Evolutionary conservation across 2,888 invertebrate genomes (phyloP).

Genomic region (Syrphus vitripennis): DNA sequence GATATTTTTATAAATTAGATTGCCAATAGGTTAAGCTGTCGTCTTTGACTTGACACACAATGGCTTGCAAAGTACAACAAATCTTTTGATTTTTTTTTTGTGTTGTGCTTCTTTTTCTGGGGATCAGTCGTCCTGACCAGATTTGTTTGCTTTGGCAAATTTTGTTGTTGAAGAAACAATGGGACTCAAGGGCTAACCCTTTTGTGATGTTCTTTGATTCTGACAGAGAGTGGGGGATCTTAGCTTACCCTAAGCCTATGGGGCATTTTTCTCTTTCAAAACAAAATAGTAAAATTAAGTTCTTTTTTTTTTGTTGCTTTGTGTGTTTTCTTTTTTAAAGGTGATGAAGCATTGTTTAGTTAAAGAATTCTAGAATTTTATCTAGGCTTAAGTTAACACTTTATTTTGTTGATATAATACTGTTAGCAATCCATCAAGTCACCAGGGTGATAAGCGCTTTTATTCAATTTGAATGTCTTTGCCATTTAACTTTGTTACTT

Average conservation of each 20-base stretch:
- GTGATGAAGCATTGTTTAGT: constrained; percentile 5
- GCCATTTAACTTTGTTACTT: constrained; percentile 28
- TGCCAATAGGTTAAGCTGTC: constrained; percentile 65
- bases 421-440: background rate
- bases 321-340: background rate
- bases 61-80: constrained; percentile 11
- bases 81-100: constrained; percentile 21
- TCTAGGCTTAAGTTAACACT: background rate
- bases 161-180: background rate
- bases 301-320: background rate
- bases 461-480: constrained; percentile 41
- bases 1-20: constrained; percentile 56
- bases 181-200: constrained; percentile 31
- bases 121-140: background rate
- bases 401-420: constrained; percentile 6
- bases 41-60: constrained; percentile 55
- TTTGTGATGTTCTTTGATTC: constrained; percentile 46
- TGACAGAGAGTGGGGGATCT: background rate
- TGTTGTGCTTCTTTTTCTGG: background rate
- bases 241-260: constrained; percentile 29
- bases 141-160: constrained; percentile 22
- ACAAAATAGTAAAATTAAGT: background rate
- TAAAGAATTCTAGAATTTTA: background rate
- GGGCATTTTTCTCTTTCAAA: constrained; percentile 24
- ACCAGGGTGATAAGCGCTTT: constrained; percentile 16